phyloP scores from a whole-genome alignment of 2,113 vertebrate genomes.

The Hystrix brachyura region DNA sequence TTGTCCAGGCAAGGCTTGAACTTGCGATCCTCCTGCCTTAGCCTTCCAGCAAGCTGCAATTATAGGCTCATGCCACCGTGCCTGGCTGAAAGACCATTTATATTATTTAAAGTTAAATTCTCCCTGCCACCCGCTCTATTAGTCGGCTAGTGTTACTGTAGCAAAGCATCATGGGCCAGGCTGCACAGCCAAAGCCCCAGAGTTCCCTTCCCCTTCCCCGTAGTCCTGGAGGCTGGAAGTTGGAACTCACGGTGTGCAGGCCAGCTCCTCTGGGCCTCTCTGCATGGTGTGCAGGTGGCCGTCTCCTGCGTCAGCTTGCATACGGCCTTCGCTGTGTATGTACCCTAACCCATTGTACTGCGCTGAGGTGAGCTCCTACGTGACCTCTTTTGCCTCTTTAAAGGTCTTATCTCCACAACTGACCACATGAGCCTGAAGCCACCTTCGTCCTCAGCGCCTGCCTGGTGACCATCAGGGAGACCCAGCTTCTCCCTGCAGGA shows the following conservation, averaged over 20 bases:
- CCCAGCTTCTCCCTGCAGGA: too few relatives aligned
- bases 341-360: not conserved
- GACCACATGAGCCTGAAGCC: not conserved
- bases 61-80: not conserved
- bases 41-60: not conserved
- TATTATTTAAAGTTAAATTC: not conserved
- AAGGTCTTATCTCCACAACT: not conserved
- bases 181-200: fast-evolving
- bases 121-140: not conserved
- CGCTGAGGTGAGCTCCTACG: too few relatives aligned
- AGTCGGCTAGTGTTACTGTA: not conserved
- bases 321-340: not conserved
- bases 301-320: too few relatives aligned
- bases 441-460: not conserved
- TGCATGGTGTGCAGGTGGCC: not conserved
- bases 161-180: not conserved
- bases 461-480: not conserved
- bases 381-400: not conserved
- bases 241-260: not conserved
- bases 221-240: not conserved
- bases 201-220: not conserved
- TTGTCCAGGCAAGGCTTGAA: not conserved
- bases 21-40: not conserved
- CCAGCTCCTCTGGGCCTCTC: not conserved
- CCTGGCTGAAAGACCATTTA: not conserved